These are phyloP conservation scores for Erannis defoliaria DNA, from an alignment of 2,888 invertebrate genomes.

Conservation along the genomic window DNA sequence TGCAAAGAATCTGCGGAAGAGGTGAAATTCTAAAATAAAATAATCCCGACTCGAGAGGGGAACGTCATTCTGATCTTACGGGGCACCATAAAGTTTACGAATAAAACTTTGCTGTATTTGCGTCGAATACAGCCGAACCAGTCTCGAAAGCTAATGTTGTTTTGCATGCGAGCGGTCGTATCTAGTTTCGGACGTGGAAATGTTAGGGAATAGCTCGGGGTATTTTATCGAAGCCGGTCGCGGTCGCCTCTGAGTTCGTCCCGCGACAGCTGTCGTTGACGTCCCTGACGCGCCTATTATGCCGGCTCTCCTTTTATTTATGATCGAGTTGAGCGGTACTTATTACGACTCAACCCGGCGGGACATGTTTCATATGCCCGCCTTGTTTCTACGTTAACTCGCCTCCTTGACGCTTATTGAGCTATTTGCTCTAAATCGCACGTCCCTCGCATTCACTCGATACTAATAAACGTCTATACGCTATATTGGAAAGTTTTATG, in stretches of 20 bases:
- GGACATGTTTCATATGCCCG: slow-evolving; percentile 75
- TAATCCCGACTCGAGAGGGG: slow-evolving; percentile 45
- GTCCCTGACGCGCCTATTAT: slow-evolving; percentile 72
- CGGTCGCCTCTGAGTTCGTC: slow-evolving; percentile 60
- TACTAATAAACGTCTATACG: slow-evolving; percentile 43
- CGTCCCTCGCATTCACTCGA: slow-evolving; percentile 47
- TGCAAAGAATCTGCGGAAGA: slow-evolving; percentile 69
- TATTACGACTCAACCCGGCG: slow-evolving; percentile 73
- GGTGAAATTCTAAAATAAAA: slow-evolving; percentile 67
- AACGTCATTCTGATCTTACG: slow-evolving; percentile 47
- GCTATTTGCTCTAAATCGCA: slow-evolving; percentile 61
- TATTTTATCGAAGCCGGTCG: slow-evolving; percentile 61
- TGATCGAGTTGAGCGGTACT: slow-evolving; percentile 78
- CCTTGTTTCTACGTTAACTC: slow-evolving; percentile 64
- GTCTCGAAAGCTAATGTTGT: slow-evolving; percentile 53
- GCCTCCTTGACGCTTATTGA: slow-evolving; percentile 70
- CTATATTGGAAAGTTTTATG: slow-evolving; percentile 37
- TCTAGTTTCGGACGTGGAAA: slow-evolving; percentile 38
- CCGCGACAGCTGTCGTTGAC: slow-evolving; percentile 77
- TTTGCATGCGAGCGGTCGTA: slow-evolving; percentile 52
- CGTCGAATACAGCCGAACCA: slow-evolving; percentile 45
- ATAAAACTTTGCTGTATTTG: slow-evolving; percentile 51
- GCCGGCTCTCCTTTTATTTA: slow-evolving; percentile 79
- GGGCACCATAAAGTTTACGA: slow-evolving; percentile 48
- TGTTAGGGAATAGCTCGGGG: slow-evolving; percentile 48